A percentile compares a stretch with the other conserved stretches of the same genome.
phyloP scores from a whole-genome alignment of 2,888 invertebrate species.

The Lottia scabra region DNA sequence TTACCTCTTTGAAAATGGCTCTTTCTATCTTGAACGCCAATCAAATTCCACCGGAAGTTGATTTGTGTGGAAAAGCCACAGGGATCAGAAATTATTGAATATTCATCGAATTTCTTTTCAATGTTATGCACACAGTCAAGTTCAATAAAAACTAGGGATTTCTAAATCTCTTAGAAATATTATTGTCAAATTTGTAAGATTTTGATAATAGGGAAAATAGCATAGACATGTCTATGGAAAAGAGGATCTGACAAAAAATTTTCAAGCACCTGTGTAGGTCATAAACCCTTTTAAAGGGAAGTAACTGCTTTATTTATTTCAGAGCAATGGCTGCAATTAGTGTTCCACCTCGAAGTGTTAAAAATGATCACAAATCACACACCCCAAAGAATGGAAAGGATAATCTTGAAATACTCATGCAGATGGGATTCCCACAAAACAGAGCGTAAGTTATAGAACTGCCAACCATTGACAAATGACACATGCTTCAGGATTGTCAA shows the following conservation, averaged over 20 bases:
- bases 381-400: slow-evolving; percentile 42
- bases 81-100: too few species aligned
- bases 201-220: too few species aligned
- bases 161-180: too few species aligned
- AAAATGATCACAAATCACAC: slow-evolving; percentile 31
- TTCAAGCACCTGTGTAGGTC: too few species aligned
- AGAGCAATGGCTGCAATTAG: slow-evolving; percentile 14
- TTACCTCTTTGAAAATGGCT: slow-evolving; percentile 2
- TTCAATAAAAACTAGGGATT: too few species aligned
- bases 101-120: too few species aligned
- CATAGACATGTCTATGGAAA: too few species aligned
- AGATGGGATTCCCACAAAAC: slow-evolving; percentile 90
- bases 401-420: slow-evolving; percentile 83
- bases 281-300: background rate
- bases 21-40: background rate
- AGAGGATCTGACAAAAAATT: too few species aligned
- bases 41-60: background rate
- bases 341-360: slow-evolving; percentile 32
- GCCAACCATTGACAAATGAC: background rate
- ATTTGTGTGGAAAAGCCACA: background rate
- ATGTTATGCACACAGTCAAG: too few species aligned
- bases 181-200: too few species aligned
- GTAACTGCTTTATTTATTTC: background rate
- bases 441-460: slow-evolving; percentile 81
- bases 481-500: background rate